phyloP scores from a whole-genome alignment of 2,888 invertebrate genomes.

The Trissonchulus sp. region DNA sequence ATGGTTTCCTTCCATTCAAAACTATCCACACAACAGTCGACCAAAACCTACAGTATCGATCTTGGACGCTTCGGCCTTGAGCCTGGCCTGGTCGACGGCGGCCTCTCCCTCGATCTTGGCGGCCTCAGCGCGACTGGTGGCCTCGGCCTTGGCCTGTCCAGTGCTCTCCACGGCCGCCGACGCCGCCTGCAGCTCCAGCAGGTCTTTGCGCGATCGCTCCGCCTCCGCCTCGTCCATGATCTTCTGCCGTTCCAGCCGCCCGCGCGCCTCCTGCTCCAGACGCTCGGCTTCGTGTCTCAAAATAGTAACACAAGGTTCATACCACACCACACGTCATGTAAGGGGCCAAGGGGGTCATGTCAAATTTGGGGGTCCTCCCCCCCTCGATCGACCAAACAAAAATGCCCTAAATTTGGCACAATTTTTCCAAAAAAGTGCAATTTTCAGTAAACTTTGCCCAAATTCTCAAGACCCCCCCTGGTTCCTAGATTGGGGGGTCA shows the following conservation, averaged over 20 bases:
- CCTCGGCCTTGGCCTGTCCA: slow-evolving; percentile 58
- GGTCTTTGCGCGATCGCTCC: slow-evolving; percentile 54
- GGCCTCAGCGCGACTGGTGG: slow-evolving; percentile 56
- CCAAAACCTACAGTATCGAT: slow-evolving; percentile 53
- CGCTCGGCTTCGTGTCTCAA: slow-evolving; percentile 57
- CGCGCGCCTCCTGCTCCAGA: slow-evolving; percentile 58
- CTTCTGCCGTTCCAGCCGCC: slow-evolving; percentile 57
- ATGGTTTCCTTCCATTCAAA: too few species aligned
- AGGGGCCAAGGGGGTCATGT: too few species aligned
- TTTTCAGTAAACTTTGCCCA: too few species aligned
- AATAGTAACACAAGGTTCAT: slow-evolving; percentile 7
- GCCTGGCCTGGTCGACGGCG: slow-evolving; percentile 57
- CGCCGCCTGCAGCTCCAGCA: slow-evolving; percentile 54
- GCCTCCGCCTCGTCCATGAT: slow-evolving; percentile 57
- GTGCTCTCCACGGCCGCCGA: slow-evolving; percentile 58
- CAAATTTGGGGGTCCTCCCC: too few species aligned
- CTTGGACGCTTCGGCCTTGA: slow-evolving; percentile 55
- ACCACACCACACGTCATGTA: too few species aligned
- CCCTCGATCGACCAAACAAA: too few species aligned
- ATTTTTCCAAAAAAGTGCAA: too few species aligned
- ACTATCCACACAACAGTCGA: too few species aligned
- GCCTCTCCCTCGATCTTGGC: slow-evolving; percentile 58
- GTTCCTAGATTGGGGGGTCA: too few species aligned
- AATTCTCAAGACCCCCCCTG: too few species aligned
- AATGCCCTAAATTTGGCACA: too few species aligned